Evolutionary conservation across 2,797 vertebrate genomes (phyloP).

Genomic region (Eulemur coronatus): DNA sequence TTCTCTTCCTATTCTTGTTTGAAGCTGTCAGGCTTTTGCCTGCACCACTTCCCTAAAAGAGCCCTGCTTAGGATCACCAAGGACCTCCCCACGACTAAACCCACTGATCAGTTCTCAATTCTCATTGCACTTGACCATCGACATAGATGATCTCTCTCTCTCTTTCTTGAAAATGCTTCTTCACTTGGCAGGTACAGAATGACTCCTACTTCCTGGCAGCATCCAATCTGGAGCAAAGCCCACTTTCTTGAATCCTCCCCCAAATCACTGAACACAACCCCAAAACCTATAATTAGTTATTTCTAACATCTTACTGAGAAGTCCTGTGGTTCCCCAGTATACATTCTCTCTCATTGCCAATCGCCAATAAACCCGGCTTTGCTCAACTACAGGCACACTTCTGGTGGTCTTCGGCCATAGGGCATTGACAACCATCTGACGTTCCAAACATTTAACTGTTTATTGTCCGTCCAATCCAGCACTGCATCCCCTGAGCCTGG

Average conservation of each 20-base stretch:
- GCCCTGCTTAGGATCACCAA: not conserved
- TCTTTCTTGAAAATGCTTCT: not conserved
- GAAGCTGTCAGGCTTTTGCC: not conserved
- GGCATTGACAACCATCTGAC: not conserved
- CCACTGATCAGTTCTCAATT: not conserved
- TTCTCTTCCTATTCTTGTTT: not conserved
- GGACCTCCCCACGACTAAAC: not conserved
- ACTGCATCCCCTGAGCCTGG: not conserved
- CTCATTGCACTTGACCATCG: not conserved
- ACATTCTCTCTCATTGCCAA: too few relatives aligned
- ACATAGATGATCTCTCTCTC: not conserved
- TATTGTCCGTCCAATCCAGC: not conserved
- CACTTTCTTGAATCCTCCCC: too few relatives aligned
- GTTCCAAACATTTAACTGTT: not conserved
- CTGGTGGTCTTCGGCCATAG: not conserved
- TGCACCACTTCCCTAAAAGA: not conserved
- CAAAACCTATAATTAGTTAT: too few relatives aligned
- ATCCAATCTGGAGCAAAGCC: too few relatives aligned
- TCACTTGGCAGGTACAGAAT: not conserved
- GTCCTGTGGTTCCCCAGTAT: too few relatives aligned
- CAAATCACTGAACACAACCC: too few relatives aligned
- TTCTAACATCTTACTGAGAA: too few relatives aligned
- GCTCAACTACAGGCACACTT: not conserved
- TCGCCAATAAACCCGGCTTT: not conserved
- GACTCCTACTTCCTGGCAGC: too few relatives aligned